Evolutionary conservation across 2,113 vertebrate genomes (phyloP).

Genomic region (Oncorhynchus keta): DNA sequence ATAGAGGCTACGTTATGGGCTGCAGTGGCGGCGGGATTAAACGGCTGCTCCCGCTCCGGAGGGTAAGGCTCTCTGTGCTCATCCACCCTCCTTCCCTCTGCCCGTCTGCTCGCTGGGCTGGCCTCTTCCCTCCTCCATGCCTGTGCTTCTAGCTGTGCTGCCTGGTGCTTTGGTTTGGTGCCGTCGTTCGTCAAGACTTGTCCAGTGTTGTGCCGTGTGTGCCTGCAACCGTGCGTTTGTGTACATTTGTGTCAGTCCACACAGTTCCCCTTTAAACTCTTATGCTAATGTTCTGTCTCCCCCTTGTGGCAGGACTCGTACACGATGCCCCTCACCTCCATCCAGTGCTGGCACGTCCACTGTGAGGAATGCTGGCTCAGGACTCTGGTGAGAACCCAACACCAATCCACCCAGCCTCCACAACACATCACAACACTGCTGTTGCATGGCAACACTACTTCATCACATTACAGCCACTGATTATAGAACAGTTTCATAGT

Average conservation of each 20-base stretch:
- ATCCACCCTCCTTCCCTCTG: constrained; percentile 58
- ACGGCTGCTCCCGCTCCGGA: constrained; percentile 75
- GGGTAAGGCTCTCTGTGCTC: constrained; percentile 76
- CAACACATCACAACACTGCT: constrained; percentile 19
- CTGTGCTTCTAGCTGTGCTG: constrained; percentile 61
- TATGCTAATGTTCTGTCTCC: background rate
- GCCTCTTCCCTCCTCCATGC: constrained; percentile 18
- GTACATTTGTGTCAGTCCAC: background rate
- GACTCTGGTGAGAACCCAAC: constrained; percentile 86
- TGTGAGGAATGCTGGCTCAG: constrained; percentile 99
- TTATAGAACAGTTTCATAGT: no score
- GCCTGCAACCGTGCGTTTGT: background rate
- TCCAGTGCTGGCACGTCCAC: constrained; percentile 99
- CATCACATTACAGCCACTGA: no score
- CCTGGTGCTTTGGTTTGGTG: constrained; percentile 53
- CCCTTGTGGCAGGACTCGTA: constrained; percentile 86
- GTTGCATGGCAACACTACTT: no score
- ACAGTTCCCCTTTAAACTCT: background rate
- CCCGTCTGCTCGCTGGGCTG: constrained; percentile 64
- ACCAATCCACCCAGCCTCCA: background rate
- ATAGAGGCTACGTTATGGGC: constrained; percentile 78
- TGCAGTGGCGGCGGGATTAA: constrained; percentile 71
- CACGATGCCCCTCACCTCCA: constrained; percentile 96
- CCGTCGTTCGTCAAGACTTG: constrained; percentile 25
- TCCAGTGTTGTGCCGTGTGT: background rate